Conservation (phyloP, 2,797 vertebrate genomes). For the Cryptoprocta ferox region DNA sequence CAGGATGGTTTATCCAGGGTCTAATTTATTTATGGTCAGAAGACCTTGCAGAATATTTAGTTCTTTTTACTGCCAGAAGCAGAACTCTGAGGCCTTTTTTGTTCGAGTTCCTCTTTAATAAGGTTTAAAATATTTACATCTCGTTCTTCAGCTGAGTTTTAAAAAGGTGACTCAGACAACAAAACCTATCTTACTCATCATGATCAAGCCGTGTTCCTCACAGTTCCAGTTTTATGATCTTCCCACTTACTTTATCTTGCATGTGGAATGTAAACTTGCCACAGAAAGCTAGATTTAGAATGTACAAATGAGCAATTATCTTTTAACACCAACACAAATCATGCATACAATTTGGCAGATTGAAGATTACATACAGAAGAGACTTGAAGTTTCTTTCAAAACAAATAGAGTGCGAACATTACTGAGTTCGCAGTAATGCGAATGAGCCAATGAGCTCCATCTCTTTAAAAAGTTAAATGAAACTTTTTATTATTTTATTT, state of each 20-base stretch:
- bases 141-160: slow-evolving; percentile 28
- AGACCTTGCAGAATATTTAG: neutral
- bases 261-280: slow-evolving; percentile 39
- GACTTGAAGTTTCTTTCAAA: slow-evolving; percentile 64
- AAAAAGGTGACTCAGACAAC: slow-evolving; percentile 32
- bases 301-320: slow-evolving; percentile 70
- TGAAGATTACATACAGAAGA: slow-evolving; percentile 71
- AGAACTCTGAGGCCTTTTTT: neutral
- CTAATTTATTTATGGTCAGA: neutral
- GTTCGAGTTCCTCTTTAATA: slow-evolving; percentile 19
- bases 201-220: neutral
- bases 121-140: slow-evolving; percentile 44
- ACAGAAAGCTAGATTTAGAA: slow-evolving; percentile 57
- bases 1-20: neutral
- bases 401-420: slow-evolving; percentile 60
- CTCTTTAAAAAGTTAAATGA: neutral
- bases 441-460: slow-evolving; percentile 38
- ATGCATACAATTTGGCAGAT: slow-evolving; percentile 69
- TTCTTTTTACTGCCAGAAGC: neutral
- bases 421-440: no score
- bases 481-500: neutral
- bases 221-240: neutral
- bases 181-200: neutral
- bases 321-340: slow-evolving; percentile 70
- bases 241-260: slow-evolving; percentile 35